Evolutionary conservation across 2,113 vertebrate species (phyloP).

Genomic region (Zosterops pallidus): DNA sequence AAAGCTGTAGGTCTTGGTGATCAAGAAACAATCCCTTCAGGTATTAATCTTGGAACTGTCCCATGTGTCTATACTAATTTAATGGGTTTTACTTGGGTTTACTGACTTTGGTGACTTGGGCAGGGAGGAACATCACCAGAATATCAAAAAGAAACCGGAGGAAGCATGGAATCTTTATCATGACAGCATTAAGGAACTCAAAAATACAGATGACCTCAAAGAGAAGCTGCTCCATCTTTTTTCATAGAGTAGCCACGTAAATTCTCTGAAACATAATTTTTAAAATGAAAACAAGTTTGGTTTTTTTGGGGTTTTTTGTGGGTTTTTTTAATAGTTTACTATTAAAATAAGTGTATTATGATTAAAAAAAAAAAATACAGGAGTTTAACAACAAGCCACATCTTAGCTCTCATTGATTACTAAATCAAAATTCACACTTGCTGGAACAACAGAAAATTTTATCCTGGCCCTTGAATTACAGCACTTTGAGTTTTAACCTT

Average conservation of each 20-base stretch:
- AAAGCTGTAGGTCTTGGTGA: not conserved
- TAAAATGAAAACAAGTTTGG: not conserved
- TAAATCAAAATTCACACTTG: not conserved
- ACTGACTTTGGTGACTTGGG: not conserved
- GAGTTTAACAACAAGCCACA: not conserved
- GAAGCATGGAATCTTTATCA: not conserved
- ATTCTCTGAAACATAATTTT: not conserved
- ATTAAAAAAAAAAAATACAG: not conserved
- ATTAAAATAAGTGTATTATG: not conserved
- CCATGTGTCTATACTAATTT: not conserved
- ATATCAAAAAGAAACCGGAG: not conserved
- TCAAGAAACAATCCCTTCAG: not conserved
- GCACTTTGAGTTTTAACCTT: not conserved
- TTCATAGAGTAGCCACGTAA: not conserved
- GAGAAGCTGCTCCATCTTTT: not conserved
- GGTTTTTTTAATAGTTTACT: not conserved
- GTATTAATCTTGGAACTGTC: not conserved
- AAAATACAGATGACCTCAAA: not conserved
- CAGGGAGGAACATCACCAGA: not conserved
- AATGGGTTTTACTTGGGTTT: not conserved
- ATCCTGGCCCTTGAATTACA: not conserved
- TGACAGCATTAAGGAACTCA: accelerated
- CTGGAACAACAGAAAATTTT: not conserved
- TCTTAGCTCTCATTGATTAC: not conserved
- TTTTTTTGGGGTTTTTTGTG: too few species aligned